These are phyloP conservation scores for Orchesella cincta DNA, from an alignment of 1,140 invertebrate species.

Conservation along the genomic window DNA sequence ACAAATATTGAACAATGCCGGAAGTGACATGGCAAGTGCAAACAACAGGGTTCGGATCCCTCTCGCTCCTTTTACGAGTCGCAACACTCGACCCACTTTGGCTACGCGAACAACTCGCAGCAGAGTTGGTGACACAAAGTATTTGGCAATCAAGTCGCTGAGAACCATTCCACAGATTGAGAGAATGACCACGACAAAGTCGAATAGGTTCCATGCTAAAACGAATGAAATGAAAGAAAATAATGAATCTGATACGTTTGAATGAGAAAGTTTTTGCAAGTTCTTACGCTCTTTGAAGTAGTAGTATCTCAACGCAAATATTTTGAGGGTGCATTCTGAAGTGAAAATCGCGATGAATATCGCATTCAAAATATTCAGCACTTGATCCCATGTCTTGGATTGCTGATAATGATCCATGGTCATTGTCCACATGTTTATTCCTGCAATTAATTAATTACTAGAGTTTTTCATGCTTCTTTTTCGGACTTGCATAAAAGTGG, in stretches of 20 bases:
- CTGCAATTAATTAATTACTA: constrained; percentile 58
- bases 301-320: constrained; percentile 70
- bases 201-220: constrained; percentile 79
- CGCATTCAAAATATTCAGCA: constrained; percentile 88
- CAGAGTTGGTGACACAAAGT: constrained; percentile 95
- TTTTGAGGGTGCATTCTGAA: constrained; percentile 93
- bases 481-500: not conserved
- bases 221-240: constrained; percentile 61
- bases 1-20: constrained; percentile 65
- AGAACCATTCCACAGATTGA: constrained; percentile 95
- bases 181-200: constrained; percentile 97
- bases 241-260: constrained; percentile 60
- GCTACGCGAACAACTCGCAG: constrained; percentile 95
- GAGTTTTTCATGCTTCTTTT: not conserved
- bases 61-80: constrained; percentile 76
- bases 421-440: constrained; percentile 98
- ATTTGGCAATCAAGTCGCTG: constrained; percentile 94
- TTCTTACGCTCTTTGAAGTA: constrained; percentile 99
- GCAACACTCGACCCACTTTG: constrained; percentile 93
- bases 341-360: constrained; percentile 99
- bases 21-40: constrained; percentile 65
- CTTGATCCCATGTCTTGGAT: constrained; percentile 74
- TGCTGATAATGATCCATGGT: constrained; percentile 94
- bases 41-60: constrained; percentile 66
- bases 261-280: constrained; percentile 76